Conservation (phyloP, 2,888 invertebrate species). For the Xestia ashworthii region DNA sequence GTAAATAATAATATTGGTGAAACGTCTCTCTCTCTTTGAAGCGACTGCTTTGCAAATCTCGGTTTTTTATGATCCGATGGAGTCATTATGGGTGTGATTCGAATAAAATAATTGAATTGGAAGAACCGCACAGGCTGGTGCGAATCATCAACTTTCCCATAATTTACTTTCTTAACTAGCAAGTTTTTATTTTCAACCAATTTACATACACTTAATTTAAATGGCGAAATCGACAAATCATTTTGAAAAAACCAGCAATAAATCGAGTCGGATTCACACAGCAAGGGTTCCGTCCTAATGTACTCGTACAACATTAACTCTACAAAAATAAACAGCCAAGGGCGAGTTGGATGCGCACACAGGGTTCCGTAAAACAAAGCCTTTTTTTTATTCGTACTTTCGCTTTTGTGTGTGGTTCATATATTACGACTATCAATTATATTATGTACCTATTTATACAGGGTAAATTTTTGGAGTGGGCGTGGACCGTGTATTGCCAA, state of each 20-base stretch:
- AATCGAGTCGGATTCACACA: background rate
- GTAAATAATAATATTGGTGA: background rate
- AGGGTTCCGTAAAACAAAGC: too few species aligned
- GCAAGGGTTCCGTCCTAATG: background rate
- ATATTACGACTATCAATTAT: too few species aligned
- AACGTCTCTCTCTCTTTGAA: background rate
- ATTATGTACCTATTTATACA: too few species aligned
- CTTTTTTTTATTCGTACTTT: too few species aligned
- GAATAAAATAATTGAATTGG: background rate
- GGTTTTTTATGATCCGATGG: background rate
- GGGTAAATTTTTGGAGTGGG: too few species aligned
- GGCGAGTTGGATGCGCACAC: too few species aligned
- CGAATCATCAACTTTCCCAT: background rate
- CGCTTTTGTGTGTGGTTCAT: too few species aligned
- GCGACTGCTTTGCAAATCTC: background rate
- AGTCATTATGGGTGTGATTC: background rate
- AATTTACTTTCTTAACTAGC: background rate
- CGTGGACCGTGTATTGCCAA: too few species aligned
- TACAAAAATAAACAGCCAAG: background rate
- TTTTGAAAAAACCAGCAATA: background rate
- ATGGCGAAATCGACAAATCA: background rate
- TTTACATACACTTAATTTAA: slow-evolving; percentile 8
- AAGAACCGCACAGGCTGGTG: background rate
- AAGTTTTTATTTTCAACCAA: slow-evolving; percentile 6
- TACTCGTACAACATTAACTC: background rate